Percentiles rank a stretch among this genome's conserved stretches.
Evolutionary conservation across 64 coral and sea anemone genomes (phyloP).

Genomic region (Pocillopora damicornis): DNA sequence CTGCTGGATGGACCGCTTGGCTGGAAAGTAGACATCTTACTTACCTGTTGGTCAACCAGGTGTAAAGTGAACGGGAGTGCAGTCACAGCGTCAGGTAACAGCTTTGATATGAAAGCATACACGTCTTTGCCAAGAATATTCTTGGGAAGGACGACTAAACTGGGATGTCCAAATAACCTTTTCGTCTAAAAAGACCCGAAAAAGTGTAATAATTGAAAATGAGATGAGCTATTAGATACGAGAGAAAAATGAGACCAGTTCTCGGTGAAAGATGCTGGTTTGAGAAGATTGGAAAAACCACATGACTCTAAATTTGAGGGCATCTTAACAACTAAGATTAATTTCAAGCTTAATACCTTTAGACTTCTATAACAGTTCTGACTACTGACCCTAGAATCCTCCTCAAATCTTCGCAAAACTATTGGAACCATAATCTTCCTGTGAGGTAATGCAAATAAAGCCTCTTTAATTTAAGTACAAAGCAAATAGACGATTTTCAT

Average conservation of each 20-base stretch:
- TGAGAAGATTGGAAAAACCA: no score
- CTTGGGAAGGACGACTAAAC: slow-evolving; percentile 28
- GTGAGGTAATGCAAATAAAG: background rate
- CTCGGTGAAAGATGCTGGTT: no score
- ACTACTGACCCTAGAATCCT: slow-evolving; percentile 3
- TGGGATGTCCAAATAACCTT: slow-evolving; percentile 53
- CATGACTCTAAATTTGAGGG: no score
- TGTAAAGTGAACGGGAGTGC: slow-evolving; percentile 44
- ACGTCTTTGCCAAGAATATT: slow-evolving; percentile 58
- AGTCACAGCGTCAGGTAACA: slow-evolving; percentile 13
- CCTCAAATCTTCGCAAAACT: slow-evolving; percentile 8
- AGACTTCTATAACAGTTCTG: background rate
- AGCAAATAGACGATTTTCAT: no score
- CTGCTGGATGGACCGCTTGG: no score
- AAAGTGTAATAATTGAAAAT: background rate
- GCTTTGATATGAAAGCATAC: slow-evolving; percentile 33
- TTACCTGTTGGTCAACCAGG: slow-evolving; percentile 61
- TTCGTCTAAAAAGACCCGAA: slow-evolving; percentile 4
- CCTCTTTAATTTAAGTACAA: no score
- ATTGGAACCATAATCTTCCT: slow-evolving; percentile 8
- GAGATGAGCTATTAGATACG: no score
- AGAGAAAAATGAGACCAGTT: no score
- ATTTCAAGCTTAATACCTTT: no score
- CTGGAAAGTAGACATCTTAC: no score
- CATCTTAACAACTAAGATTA: no score